These are phyloP conservation scores for Zaprionus ornatus DNA, from an alignment of 1,140 invertebrate species.

Conservation along the genomic window DNA sequence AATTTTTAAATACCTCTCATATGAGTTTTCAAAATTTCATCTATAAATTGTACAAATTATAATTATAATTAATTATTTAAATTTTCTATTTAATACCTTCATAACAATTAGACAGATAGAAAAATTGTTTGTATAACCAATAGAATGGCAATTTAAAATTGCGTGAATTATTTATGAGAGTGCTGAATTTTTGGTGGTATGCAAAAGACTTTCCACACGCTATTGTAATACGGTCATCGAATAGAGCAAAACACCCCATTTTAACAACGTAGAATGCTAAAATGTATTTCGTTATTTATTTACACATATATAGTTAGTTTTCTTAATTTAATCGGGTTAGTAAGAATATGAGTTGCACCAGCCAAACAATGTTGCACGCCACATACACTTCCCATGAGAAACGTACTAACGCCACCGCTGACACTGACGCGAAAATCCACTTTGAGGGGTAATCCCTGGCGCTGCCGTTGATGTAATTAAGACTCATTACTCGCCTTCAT, in stretches of 20 bases:
- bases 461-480: constrained; percentile 39
- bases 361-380: neutral
- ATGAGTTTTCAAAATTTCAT: neutral
- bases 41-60: no score
- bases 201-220: no score
- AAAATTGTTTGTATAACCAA: no score
- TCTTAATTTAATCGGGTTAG: constrained; percentile 12
- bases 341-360: constrained; percentile 2
- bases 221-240: no score
- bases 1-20: neutral
- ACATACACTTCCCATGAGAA: constrained; percentile 5
- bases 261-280: no score
- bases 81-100: no score
- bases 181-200: no score
- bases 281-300: neutral
- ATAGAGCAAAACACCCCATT: no score
- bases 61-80: no score
- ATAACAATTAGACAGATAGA: no score
- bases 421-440: constrained; percentile 39
- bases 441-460: constrained; percentile 24
- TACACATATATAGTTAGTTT: neutral
- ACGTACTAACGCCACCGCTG: neutral
- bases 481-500: constrained; percentile 35
- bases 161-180: no score
- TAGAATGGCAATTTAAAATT: no score